Percentiles rank a stretch among this genome's conserved stretches.
These are phyloP conservation scores for Falco naumanni DNA, from an alignment of 2,797 vertebrate genomes.

Conservation along the genomic window DNA sequence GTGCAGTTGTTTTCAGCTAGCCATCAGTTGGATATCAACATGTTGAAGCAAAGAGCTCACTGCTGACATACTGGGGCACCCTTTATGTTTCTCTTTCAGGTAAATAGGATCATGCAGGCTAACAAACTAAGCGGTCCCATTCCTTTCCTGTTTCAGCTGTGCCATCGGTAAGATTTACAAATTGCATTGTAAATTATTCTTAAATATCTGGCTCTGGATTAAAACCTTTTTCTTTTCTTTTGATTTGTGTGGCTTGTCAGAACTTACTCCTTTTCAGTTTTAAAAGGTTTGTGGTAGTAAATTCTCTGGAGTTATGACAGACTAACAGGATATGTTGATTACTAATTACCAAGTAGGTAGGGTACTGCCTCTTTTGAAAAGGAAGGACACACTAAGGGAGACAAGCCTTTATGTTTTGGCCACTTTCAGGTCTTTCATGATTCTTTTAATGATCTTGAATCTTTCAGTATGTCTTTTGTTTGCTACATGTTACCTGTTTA, in stretches of 20 bases:
- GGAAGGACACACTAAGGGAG: constrained; percentile 18
- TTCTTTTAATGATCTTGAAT: constrained; percentile 9
- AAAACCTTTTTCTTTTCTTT: background rate
- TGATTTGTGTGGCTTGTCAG: background rate
- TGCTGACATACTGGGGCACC: background rate
- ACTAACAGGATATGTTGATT: constrained; percentile 38
- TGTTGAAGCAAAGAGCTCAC: background rate
- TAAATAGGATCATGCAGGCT: background rate
- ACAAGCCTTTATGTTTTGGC: constrained; percentile 43
- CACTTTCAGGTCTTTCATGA: background rate
- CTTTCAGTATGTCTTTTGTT: constrained; percentile 19
- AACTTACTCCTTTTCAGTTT: background rate
- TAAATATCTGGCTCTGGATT: background rate
- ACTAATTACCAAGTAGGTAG: constrained; percentile 16
- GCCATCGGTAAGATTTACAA: background rate
- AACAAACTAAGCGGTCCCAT: background rate
- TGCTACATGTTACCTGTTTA: constrained; percentile 17
- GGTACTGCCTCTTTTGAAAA: constrained; percentile 33
- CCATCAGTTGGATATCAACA: background rate
- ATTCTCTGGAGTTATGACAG: constrained; percentile 40
- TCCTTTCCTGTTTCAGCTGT: background rate
- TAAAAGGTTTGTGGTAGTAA: constrained; percentile 17
- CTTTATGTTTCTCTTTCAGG: background rate
- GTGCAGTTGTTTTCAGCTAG: background rate
- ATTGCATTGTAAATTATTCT: background rate